Conservation (phyloP, 2,797 vertebrate species). For the Phalanger gymnotis region DNA sequence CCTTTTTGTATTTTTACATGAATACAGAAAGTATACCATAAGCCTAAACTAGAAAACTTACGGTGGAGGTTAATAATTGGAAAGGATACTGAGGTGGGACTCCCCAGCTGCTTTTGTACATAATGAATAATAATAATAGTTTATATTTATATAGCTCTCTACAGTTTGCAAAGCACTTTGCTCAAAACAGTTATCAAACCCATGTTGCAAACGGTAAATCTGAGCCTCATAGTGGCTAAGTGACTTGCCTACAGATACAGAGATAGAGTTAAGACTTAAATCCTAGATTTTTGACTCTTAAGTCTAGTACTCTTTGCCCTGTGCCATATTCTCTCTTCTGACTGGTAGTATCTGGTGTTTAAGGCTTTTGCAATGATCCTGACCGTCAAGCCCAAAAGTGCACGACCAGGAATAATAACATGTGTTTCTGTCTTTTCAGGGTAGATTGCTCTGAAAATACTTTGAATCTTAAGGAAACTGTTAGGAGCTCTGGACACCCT, state of each 20-base stretch:
- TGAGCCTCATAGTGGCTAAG: neutral
- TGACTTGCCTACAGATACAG: neutral
- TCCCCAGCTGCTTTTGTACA: neutral
- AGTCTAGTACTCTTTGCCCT: neutral
- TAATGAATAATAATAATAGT: neutral
- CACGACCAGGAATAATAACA: neutral
- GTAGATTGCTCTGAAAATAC: neutral
- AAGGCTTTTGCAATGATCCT: neutral
- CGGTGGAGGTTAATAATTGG: neutral
- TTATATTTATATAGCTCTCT: neutral
- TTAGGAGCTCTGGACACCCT: neutral
- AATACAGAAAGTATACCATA: neutral
- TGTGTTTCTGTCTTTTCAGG: neutral
- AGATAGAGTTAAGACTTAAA: neutral
- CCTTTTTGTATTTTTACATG: neutral
- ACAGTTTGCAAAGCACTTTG: neutral
- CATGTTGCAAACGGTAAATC: neutral
- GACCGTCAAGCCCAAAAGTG: neutral
- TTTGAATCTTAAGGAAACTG: neutral
- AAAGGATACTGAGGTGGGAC: neutral
- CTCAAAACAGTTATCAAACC: neutral
- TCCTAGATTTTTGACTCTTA: neutral
- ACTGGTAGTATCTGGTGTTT: neutral
- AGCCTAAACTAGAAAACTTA: neutral
- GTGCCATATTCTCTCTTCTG: neutral